Conservation (phyloP, 2,888 invertebrate genomes). For the Marronus borbonicus region DNA sequence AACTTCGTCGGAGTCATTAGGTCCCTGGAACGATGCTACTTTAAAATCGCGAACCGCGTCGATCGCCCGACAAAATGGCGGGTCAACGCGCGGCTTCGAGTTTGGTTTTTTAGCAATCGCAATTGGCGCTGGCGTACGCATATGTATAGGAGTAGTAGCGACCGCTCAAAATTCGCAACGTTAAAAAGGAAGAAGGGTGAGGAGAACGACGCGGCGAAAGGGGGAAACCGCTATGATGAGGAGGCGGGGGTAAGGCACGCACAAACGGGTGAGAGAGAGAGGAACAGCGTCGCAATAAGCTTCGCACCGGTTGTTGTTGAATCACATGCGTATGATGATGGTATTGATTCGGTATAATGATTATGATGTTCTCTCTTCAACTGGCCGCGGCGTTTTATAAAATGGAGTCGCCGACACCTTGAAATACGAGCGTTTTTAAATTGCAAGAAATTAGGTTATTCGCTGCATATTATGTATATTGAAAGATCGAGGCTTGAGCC, state of each 20-base stretch:
- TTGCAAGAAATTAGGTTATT: too few relatives aligned
- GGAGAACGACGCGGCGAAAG: background rate
- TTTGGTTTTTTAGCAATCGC: conserved; percentile 41
- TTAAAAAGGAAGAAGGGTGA: conserved; percentile 1
- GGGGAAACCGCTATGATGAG: background rate
- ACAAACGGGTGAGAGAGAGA: conserved; percentile 16
- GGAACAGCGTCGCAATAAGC: conserved; percentile 23
- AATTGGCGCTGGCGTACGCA: background rate
- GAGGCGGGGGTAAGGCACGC: conserved; percentile 18
- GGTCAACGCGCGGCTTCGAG: conserved; percentile 10
- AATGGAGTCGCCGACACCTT: conserved; percentile 36
- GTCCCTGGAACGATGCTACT: background rate
- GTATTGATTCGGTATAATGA: conserved; percentile 51
- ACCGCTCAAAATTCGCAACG: conserved; percentile 33
- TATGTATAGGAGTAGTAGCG: background rate
- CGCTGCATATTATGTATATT: too few relatives aligned
- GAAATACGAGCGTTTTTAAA: background rate
- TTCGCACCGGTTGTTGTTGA: conserved; percentile 12
- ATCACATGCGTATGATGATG: conserved; percentile 46
- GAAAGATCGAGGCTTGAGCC: too few relatives aligned
- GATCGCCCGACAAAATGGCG: conserved; percentile 44
- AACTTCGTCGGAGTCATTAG: background rate
- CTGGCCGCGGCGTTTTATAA: conserved; percentile 27
- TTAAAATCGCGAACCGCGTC: conserved; percentile 25
- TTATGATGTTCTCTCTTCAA: conserved; percentile 36